Base-by-base conservation (phyloP, 2,888 invertebrate species). In the Augiades crinisus region DNA sequence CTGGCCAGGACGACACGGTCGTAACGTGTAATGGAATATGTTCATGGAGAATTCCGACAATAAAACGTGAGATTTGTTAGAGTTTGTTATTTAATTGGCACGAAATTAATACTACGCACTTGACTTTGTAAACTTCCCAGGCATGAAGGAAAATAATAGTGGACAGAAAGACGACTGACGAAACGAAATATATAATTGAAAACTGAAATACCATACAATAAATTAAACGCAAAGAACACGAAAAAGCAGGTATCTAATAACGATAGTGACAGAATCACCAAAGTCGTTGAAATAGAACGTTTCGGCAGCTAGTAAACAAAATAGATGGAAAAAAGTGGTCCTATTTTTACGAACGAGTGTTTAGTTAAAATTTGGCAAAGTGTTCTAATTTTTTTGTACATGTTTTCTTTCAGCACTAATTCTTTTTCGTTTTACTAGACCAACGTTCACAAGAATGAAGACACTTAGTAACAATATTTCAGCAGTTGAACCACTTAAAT, bases 311-410 rank as follows among this genome's bases (percentile, higher is more conserved):
- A 38, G 30, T 21, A 30, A 38, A 47, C 30, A 31, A 33, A 16
- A 31, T 22, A n/a, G n/a, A n/a, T 24, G 6, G 3, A 31, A 47
- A 47, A 38, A 31, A 12, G 4, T 7, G 14, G 21, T 19, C 13
- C 21, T 24, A 45, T 36, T 47, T 38, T 27, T 13, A 30, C n/a
- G 12, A 38, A 30, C 13, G 13, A 38, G 12, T 38, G 3, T 13
- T 37, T 19, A 21, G 19, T 19, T 17, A 30, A 14, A 17, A 44
- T 33, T 38, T 38, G 37, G 37, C 46, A 37, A 37, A 17, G 27
- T 24, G 24, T 24, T 8, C 24, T 8, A 7, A 24, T 24, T 24
- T 24, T n/a, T 24, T 24, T 24, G 24, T 30, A 30, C 5, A 10
- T 30, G 12, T 30, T n/a, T 12, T 12, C 21, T 21, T 5, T n/a